These are phyloP conservation scores for Propithecus deckenii DNA, from an alignment of 2,797 vertebrate species.

Conservation along the genomic window DNA sequence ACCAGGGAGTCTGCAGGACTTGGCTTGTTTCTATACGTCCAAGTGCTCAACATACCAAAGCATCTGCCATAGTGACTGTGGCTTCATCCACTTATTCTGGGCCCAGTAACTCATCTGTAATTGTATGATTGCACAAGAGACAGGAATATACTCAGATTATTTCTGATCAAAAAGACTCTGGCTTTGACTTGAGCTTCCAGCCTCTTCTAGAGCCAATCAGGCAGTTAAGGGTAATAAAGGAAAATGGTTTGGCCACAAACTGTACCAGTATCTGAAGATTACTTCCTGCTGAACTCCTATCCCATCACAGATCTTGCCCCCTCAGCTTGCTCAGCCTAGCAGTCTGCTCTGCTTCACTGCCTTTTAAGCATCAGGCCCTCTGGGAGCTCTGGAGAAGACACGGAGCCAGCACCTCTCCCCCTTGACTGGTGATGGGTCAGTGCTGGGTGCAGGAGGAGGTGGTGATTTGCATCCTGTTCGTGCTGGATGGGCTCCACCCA, in stretches of 20 bases:
- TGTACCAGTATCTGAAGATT: background rate
- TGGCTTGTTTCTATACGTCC: background rate
- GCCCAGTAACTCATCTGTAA: background rate
- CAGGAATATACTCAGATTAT: background rate
- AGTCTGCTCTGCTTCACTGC: background rate
- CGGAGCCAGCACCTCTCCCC: background rate
- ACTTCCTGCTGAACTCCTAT: background rate
- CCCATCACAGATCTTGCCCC: background rate
- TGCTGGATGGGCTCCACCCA: background rate
- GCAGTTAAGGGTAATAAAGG: background rate
- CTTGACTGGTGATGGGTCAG: background rate
- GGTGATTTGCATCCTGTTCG: background rate
- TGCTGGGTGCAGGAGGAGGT: background rate
- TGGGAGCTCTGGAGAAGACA: background rate
- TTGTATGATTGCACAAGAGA: background rate
- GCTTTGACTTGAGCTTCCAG: background rate
- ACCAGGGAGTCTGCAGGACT: background rate
- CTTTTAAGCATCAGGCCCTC: background rate
- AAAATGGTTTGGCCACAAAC: background rate
- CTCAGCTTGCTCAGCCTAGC: background rate
- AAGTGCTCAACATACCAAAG: background rate
- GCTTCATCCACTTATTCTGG: background rate
- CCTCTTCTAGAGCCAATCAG: background rate
- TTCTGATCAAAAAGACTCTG: background rate
- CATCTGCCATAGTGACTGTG: background rate